phyloP scores from a whole-genome alignment of 2,113 vertebrate species.

The Crocuta crocuta region DNA sequence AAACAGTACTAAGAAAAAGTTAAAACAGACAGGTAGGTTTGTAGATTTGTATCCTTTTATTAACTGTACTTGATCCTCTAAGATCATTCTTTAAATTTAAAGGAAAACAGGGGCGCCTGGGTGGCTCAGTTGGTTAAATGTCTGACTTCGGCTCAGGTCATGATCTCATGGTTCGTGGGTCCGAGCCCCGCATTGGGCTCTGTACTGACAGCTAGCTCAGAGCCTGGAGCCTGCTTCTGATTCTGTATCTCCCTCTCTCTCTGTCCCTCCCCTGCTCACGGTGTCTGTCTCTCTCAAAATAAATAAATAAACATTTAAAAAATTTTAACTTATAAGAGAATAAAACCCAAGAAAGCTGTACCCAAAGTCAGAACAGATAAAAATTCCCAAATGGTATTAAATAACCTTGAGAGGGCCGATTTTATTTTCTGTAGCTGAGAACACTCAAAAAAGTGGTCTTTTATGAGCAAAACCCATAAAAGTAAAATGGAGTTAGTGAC shows the following conservation, averaged over 20 bases:
- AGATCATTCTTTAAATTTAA: not conserved
- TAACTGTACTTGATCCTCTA: not conserved
- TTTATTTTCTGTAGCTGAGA: constrained; percentile 10
- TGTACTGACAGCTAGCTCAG: too few relatives aligned
- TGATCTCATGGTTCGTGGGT: too few relatives aligned
- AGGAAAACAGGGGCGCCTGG: not conserved
- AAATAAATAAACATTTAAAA: too few relatives aligned
- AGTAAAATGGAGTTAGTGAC: not conserved
- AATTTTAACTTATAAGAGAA: not conserved
- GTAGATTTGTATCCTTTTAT: not conserved
- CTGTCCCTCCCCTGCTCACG: too few relatives aligned
- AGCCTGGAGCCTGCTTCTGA: too few relatives aligned
- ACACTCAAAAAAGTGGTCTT: not conserved
- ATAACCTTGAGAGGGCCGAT: not conserved
- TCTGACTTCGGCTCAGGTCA: too few relatives aligned
- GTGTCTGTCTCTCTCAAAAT: too few relatives aligned
- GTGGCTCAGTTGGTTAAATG: too few relatives aligned
- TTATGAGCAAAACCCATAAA: not conserved
- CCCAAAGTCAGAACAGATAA: not conserved
- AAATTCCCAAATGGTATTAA: not conserved
- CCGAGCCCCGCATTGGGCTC: too few relatives aligned
- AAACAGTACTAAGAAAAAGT: constrained; percentile 5
- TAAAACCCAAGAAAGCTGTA: not conserved
- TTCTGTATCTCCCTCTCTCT: too few relatives aligned
- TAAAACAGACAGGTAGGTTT: not conserved